Percentiles rank a stretch among this genome's conserved stretches.
phyloP scores from a whole-genome alignment of 1,140 invertebrate genomes.

The Periplaneta americana region DNA sequence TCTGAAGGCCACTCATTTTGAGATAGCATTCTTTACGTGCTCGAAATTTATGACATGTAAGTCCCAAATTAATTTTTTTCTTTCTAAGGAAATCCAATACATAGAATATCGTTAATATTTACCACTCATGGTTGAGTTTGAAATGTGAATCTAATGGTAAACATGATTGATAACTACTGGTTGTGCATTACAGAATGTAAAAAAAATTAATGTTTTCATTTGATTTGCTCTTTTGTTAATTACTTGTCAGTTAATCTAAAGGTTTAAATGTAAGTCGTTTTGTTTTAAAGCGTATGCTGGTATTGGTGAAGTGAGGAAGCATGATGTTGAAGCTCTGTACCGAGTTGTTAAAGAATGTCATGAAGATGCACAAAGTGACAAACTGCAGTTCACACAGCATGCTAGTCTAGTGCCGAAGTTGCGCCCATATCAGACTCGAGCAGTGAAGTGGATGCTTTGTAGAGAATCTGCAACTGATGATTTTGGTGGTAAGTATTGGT shows the following conservation, averaged over 20 bases:
- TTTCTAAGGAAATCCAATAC: too few species aligned
- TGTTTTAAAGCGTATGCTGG: not conserved
- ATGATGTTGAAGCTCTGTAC: slow-evolving; percentile 41
- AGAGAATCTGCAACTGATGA: slow-evolving; percentile 37
- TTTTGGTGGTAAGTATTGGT: not conserved
- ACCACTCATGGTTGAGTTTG: too few species aligned
- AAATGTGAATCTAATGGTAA: too few species aligned
- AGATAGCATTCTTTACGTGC: too few species aligned
- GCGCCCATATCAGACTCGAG: slow-evolving; percentile 58
- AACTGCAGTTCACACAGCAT: slow-evolving; percentile 41
- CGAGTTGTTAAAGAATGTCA: slow-evolving; percentile 39
- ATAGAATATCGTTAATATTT: too few species aligned
- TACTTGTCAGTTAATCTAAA: not conserved
- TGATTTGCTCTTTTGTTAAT: not conserved
- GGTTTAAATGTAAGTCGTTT: too few species aligned
- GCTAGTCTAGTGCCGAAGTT: slow-evolving; percentile 44
- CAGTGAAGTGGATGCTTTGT: slow-evolving; percentile 64
- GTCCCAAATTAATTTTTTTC: too few species aligned
- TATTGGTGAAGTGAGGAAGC: slow-evolving; percentile 19
- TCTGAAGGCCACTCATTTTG: too few species aligned
- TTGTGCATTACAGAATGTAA: too few species aligned
- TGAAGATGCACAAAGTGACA: slow-evolving; percentile 27
- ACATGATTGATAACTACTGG: too few species aligned
- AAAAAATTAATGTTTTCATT: too few species aligned
- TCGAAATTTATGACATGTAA: too few species aligned